phyloP scores from a whole-genome alignment of 2,113 vertebrate genomes.

The Cynoglossus semilaevis region DNA sequence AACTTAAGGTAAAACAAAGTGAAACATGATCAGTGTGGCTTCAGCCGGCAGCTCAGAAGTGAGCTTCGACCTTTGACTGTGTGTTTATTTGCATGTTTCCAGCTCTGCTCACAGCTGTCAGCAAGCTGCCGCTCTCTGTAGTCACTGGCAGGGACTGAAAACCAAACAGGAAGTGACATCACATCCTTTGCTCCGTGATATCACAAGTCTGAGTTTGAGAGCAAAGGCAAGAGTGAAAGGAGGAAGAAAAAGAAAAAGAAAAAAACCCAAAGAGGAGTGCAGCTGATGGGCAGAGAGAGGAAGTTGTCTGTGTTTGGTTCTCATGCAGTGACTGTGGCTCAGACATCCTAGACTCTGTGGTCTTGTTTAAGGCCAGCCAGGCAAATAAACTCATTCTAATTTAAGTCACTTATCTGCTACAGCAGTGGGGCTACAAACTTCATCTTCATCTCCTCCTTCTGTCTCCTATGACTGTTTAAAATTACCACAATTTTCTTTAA shows the following conservation, averaged over 20 bases:
- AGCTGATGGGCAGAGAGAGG: constrained; percentile 76
- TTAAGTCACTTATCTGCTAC: constrained; percentile 65
- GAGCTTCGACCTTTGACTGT: constrained; percentile 52
- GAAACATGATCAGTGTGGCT: constrained; percentile 8
- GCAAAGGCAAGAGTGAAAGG: constrained; percentile 57
- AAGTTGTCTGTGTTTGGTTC: constrained; percentile 70
- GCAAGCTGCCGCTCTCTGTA: constrained; percentile 48
- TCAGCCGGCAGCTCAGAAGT: constrained; percentile 37
- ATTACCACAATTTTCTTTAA: constrained; percentile 9
- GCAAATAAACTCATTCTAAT: constrained; percentile 66
- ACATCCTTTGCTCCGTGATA: constrained; percentile 79
- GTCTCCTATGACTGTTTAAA: constrained; percentile 20
- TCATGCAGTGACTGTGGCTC: constrained; percentile 57
- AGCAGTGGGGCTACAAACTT: constrained; percentile 27
- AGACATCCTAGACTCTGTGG: constrained; percentile 65
- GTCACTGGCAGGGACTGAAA: constrained; percentile 46
- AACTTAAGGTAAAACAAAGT: constrained; percentile 9
- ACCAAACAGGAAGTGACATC: constrained; percentile 79
- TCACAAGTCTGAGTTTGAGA: constrained; percentile 51
- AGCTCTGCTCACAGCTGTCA: constrained; percentile 67
- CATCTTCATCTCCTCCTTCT: constrained; percentile 21
- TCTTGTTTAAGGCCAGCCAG: constrained; percentile 65
- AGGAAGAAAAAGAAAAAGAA: constrained; percentile 45
- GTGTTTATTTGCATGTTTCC: constrained; percentile 72
- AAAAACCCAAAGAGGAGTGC: constrained; percentile 34